Conservation (phyloP, 2,113 vertebrate species). For the Passer domesticus region DNA sequence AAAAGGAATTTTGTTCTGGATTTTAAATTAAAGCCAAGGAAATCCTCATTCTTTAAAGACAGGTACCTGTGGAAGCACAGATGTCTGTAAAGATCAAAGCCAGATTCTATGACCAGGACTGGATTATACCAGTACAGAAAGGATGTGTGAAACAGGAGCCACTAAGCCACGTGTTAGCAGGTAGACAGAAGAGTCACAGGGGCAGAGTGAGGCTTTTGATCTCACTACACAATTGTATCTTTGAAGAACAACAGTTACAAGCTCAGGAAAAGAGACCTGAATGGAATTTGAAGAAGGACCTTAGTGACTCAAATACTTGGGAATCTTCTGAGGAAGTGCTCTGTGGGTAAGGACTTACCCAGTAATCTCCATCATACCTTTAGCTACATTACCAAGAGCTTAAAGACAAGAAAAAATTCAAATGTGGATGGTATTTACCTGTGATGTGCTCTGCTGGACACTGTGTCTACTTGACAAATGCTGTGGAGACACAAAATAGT, state of each 20-base stretch:
- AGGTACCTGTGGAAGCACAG: background rate
- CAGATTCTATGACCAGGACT: background rate
- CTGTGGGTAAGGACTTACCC: background rate
- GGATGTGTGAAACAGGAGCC: background rate
- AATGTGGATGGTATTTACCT: slow-evolving; percentile 75
- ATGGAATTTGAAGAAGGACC: background rate
- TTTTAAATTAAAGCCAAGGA: background rate
- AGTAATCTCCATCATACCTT: background rate
- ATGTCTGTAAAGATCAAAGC: background rate
- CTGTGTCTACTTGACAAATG: slow-evolving; percentile 96
- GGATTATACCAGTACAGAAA: background rate
- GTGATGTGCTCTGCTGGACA: slow-evolving; percentile 94
- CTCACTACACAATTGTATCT: background rate
- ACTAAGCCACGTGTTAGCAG: background rate
- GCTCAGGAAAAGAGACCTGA: background rate
- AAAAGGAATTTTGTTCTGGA: background rate
- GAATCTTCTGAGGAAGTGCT: background rate
- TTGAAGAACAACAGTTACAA: background rate
- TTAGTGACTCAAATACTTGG: background rate
- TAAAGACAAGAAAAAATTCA: background rate
- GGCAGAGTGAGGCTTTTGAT: background rate
- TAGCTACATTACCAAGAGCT: background rate
- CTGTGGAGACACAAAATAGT: slow-evolving; percentile 73
- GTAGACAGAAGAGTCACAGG: background rate
- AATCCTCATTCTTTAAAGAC: background rate